These are phyloP conservation scores for Scolanthus callimorphus DNA, from an alignment of 92 coral and sea anemone species.

Conservation along the genomic window DNA sequence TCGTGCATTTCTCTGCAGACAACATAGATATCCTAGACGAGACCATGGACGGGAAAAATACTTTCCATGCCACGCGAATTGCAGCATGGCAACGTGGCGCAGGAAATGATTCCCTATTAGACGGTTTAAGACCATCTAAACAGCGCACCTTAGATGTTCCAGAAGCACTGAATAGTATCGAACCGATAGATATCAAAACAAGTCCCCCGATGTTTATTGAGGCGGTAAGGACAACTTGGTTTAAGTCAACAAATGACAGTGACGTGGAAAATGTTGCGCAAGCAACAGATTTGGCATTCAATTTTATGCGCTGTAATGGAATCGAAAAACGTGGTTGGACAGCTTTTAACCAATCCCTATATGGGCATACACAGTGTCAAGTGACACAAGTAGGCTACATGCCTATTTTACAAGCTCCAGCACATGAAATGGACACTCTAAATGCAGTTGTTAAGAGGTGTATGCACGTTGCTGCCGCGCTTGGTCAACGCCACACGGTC, in stretches of 20 bases:
- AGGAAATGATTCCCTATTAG: constrained; percentile 9
- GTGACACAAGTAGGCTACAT: constrained; percentile 53
- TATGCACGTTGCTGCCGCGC: constrained; percentile 41
- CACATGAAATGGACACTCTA: constrained; percentile 51
- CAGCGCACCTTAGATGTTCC: constrained; percentile 22
- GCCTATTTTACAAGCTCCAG: constrained; percentile 52
- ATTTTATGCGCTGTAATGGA: constrained; percentile 18
- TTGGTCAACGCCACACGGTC: constrained; percentile 43
- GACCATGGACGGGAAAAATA: constrained; percentile 48
- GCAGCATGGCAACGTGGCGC: constrained; percentile 59
- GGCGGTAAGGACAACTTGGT: constrained; percentile 38
- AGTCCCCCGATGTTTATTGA: constrained; percentile 12
- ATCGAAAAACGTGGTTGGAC: constrained; percentile 35
- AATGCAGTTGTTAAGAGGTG: constrained; percentile 54
- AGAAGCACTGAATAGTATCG: constrained; percentile 41
- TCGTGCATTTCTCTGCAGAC: constrained; percentile 51
- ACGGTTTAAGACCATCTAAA: constrained; percentile 21
- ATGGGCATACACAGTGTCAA: constrained; percentile 14
- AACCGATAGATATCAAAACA: constrained; percentile 9
- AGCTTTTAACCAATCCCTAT: constrained; percentile 38
- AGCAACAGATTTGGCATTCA: constrained; percentile 59
- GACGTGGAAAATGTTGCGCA: constrained; percentile 15
- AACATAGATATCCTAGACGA: constrained; percentile 36
- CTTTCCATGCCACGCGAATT: constrained; percentile 49
- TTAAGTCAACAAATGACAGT: constrained; percentile 17